Percentiles rank a stretch among this genome's conserved stretches.
Conservation (phyloP, 2,113 vertebrate species). For the Taxidea taxus region DNA sequence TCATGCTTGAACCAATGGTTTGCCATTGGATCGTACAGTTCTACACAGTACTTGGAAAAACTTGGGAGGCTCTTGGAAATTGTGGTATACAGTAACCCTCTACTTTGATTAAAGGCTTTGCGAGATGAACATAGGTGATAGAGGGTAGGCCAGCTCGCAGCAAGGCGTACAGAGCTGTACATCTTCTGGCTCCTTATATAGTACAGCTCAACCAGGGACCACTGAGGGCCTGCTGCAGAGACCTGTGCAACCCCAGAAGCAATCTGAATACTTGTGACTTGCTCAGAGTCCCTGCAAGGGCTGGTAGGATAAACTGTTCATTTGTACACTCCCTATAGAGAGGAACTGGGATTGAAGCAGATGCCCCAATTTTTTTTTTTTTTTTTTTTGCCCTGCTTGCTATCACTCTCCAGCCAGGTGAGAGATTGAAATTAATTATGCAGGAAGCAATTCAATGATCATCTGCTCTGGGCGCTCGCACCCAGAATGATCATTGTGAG, state of each 20-base stretch:
- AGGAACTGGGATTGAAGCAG: background rate
- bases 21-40: accelerated
- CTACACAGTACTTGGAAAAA: background rate
- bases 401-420: slow-evolving; percentile 27
- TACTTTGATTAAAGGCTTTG: background rate
- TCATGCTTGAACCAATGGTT: background rate
- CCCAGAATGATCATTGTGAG: background rate
- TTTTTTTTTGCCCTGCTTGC: background rate
- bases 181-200: background rate
- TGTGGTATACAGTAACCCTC: background rate
- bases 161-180: accelerated
- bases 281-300: background rate
- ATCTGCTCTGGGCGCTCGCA: background rate
- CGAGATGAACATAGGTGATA: background rate
- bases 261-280: background rate
- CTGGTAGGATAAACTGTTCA: background rate
- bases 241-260: background rate
- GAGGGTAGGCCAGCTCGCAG: background rate
- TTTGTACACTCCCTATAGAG: background rate
- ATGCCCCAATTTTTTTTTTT: background rate
- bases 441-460: background rate
- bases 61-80: background rate
- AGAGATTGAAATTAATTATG: slow-evolving; percentile 24
- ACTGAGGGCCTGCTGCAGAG: background rate
- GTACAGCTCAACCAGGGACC: background rate